phyloP scores from a whole-genome alignment of 1,140 invertebrate genomes.

The Drosophila chauvacae region DNA sequence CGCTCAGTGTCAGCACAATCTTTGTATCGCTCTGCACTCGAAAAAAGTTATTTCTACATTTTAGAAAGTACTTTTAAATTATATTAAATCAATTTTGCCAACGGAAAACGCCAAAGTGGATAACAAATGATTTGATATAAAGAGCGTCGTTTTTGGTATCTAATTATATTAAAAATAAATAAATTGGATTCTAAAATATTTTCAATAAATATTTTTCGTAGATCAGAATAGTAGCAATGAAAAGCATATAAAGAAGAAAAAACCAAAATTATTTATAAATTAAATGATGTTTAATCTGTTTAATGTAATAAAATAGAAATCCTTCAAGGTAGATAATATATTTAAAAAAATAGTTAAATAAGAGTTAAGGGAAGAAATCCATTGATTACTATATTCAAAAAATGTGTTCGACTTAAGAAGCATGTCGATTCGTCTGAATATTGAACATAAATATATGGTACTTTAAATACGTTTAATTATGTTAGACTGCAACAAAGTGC shows the following conservation, averaged over 20 bases:
- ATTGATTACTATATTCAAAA: neutral
- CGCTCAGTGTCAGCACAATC: conserved; percentile 42
- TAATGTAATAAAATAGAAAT: neutral
- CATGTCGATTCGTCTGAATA: neutral
- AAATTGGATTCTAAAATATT: no score
- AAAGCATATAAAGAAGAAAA: no score
- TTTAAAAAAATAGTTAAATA: neutral
- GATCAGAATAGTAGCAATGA: no score
- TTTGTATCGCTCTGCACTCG: conserved; percentile 15
- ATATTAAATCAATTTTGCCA: no score
- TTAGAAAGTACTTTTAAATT: neutral
- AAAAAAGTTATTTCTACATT: conserved; percentile 1
- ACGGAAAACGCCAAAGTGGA: neutral
- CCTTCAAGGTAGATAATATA: neutral
- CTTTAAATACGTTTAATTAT: neutral
- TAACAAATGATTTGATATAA: no score
- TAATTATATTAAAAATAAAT: no score
- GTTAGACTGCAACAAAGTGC: neutral
- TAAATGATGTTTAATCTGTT: neutral
- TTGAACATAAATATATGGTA: neutral
- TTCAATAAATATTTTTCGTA: no score
- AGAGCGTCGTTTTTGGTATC: no score
- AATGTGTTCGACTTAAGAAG: neutral
- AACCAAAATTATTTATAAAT: neutral
- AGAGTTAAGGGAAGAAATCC: neutral